Conservation (phyloP, 2,888 invertebrate species). For the Neoaliturus tenellus region DNA sequence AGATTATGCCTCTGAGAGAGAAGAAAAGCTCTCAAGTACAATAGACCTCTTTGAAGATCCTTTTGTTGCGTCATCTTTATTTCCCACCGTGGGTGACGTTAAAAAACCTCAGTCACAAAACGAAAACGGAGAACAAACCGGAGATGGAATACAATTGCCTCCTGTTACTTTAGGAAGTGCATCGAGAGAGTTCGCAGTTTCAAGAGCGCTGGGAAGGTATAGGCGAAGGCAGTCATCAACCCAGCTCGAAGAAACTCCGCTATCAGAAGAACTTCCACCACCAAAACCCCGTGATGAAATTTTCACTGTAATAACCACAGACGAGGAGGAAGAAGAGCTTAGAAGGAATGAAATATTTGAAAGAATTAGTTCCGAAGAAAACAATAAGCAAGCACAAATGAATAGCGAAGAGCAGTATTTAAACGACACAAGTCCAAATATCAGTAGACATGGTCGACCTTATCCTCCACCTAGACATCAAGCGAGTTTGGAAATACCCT, state of each 20-base stretch:
- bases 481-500: constrained; percentile 88
- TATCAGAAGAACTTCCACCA: constrained; percentile 40
- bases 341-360: constrained; percentile 66
- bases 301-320: constrained; percentile 64
- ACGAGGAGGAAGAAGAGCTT: constrained; percentile 66
- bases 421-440: constrained; percentile 81
- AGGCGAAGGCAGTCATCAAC: constrained; percentile 83
- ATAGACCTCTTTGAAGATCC: constrained; percentile 34
- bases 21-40: constrained; percentile 68
- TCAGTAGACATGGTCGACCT: constrained; percentile 77
- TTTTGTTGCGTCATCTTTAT: constrained; percentile 72
- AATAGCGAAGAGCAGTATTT: constrained; percentile 74
- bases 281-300: constrained; percentile 59
- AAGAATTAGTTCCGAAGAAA: constrained; percentile 65
- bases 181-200: constrained; percentile 90
- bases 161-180: constrained; percentile 78
- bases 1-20: constrained; percentile 1
- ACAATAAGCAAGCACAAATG: constrained; percentile 59
- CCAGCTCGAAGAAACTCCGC: constrained; percentile 53
- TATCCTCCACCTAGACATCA: constrained; percentile 80
- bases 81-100: constrained; percentile 85
- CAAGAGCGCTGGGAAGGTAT: constrained; percentile 87
- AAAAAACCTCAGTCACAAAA: constrained; percentile 75
- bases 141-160: constrained; percentile 72
- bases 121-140: constrained; percentile 60